Evolutionary conservation across 30 jellyfish, hydroid and myxozoan species (phyloP).

Genomic region (Nemopilema nomurai): DNA sequence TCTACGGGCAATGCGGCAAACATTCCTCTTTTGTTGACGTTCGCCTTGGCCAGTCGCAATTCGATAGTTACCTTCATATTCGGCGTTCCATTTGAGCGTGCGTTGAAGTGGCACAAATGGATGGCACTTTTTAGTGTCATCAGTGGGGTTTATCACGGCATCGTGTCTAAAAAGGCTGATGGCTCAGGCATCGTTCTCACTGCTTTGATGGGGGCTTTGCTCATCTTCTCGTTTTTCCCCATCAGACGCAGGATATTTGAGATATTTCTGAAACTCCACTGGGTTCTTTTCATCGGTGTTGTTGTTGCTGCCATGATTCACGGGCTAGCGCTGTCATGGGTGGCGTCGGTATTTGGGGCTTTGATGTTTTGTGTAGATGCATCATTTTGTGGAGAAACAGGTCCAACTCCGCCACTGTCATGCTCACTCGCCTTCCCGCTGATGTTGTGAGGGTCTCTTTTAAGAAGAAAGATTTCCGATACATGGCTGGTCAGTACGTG

Average conservation of each 20-base stretch:
- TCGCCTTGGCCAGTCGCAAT: constrained; percentile 73
- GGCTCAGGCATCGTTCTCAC: constrained; percentile 53
- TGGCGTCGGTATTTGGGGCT: constrained; percentile 73
- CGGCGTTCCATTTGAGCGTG: constrained; percentile 79
- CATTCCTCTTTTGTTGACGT: constrained; percentile 64
- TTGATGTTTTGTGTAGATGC: constrained; percentile 60
- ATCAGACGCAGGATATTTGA: constrained; percentile 65
- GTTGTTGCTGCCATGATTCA: constrained; percentile 60
- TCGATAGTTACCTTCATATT: constrained; percentile 54
- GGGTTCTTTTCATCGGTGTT: constrained; percentile 76
- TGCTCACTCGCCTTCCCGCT: constrained; percentile 67
- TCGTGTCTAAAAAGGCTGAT: constrained; percentile 40
- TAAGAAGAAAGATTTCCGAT: constrained; percentile 41
- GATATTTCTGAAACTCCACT: constrained; percentile 59
- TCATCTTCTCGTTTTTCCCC: constrained; percentile 65
- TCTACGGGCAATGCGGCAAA: constrained; percentile 71
- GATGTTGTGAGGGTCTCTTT: constrained; percentile 61
- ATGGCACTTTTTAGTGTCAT: constrained; percentile 70
- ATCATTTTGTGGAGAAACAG: constrained; percentile 56
- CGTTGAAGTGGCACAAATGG: constrained; percentile 76
- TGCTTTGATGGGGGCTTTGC: constrained; percentile 65
- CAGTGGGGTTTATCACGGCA: constrained; percentile 76
- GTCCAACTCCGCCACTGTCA: constrained; percentile 26
- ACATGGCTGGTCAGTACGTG: constrained; percentile 71
- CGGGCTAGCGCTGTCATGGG: constrained; percentile 64